Evolutionary conservation across 2,797 vertebrate genomes (phyloP), one percentile per base, ranked within the genome.

Genomic region (Tapirus indicus): DNA sequence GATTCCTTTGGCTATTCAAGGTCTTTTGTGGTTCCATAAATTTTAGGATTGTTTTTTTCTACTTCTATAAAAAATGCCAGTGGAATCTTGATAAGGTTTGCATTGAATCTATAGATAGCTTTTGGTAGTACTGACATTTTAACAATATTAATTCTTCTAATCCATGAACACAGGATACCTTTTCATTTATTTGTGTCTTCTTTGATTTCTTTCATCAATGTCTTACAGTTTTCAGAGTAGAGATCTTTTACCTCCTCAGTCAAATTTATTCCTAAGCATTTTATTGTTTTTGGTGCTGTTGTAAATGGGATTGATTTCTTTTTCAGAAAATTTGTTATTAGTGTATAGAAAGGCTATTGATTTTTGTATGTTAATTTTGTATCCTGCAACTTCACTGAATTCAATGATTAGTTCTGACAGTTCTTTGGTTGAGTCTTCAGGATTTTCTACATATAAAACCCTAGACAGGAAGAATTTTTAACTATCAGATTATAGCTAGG

Each of bases 251-350:
- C 5, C 1, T 92, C 69, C 29, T 44, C 74, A 56, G 44, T 74
- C 52, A 64, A 84, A 64, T 74, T 25, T 25, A 92, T 41, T 75
- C 69, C 27, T 84, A 84, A 64, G 56, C 23, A 75, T 66, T 54
- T 84, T 84, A 75, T 41, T 74, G 25, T 86, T 92, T 92, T 84
- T 75, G 58, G n/a, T 92, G 35, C 49, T 75, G 41, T 16, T 64
- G 52, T 20, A 64, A 64, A 85, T 66, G 69, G 47, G 58, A 92
- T 54, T 20, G n/a, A 75, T 54, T 52, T 74, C 66, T 49, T 49
- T 60, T 82, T 29, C 11, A 60, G 66, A 71, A 91, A 60, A 84
- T n/a, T 54, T 25, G 64, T 25, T 91, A 14, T 91, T 84, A 52
- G 47, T 25, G 35, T 74, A 62, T 20, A 75, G 44, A 66, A 92